Evolutionary conservation across 2,888 invertebrate species (phyloP).

Genomic region (Dichetophora obliterata): DNA sequence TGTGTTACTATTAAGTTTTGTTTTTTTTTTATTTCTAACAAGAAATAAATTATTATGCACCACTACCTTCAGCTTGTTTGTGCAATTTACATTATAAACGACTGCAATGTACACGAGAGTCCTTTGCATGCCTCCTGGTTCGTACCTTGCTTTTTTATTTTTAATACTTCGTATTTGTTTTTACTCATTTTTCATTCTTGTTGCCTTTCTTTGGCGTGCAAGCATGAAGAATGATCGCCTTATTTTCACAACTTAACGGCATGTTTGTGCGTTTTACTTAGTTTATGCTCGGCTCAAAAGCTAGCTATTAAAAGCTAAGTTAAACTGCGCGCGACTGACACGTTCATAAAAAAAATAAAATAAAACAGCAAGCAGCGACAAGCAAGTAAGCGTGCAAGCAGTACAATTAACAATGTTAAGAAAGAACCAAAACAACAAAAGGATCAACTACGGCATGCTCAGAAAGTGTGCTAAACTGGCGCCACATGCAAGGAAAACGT

Average conservation of each 20-base stretch:
- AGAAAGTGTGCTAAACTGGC: constrained; percentile 7
- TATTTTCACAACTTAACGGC: constrained; percentile 13
- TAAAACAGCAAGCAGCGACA: neutral
- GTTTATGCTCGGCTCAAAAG: constrained; percentile 2
- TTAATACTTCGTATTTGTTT: neutral
- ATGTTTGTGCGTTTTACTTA: neutral
- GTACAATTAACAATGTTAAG: neutral
- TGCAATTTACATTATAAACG: no score
- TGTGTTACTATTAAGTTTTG: no score
- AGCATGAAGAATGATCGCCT: neutral
- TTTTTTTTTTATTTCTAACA: no score
- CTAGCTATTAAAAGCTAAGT: neutral
- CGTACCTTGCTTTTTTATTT: neutral
- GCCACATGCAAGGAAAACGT: constrained; percentile 5
- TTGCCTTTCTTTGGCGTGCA: neutral
- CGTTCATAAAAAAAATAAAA: constrained; percentile 6
- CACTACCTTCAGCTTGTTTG: no score
- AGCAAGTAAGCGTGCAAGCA: neutral
- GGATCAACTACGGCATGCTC: no score
- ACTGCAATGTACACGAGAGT: no score
- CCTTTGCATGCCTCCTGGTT: neutral
- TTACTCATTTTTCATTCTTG: neutral
- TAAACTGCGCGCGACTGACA: constrained; percentile 8
- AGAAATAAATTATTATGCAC: no score
- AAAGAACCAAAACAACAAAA: neutral